Evolutionary conservation across 2,113 vertebrate species (phyloP).

Genomic region (Pachyramphus minor): DNA sequence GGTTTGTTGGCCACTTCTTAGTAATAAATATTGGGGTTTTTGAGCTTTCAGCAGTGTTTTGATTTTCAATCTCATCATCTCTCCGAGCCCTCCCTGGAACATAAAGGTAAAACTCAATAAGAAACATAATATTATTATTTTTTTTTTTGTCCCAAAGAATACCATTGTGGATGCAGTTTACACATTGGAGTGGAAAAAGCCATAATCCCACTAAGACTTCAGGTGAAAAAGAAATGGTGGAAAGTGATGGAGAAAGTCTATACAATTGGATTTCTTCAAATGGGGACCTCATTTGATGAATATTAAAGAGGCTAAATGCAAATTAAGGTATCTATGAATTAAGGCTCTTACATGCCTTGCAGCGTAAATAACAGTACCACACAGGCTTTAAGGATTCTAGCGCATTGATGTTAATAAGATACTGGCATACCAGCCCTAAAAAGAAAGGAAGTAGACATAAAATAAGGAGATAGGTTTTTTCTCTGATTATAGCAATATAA

Average conservation of each 20-base stretch:
- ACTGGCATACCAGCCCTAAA: neutral
- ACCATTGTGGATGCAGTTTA: neutral
- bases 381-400: neutral
- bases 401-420: neutral
- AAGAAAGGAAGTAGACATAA: neutral
- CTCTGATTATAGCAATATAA: neutral
- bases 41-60: too few species aligned
- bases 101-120: too few species aligned
- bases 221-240: neutral
- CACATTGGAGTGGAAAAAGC: neutral
- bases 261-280: neutral
- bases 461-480: neutral
- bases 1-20: too few species aligned
- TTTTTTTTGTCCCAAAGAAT: neutral
- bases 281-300: neutral
- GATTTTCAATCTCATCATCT: too few species aligned
- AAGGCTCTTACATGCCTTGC: neutral
- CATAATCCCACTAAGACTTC: neutral
- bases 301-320: neutral
- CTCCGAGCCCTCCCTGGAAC: too few species aligned
- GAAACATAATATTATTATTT: neutral
- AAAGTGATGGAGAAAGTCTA: neutral
- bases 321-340: neutral
- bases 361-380: neutral
- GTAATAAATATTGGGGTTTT: too few species aligned